Evolutionary conservation across 2,113 vertebrate species (phyloP).

Genomic region (Myrmecobius fasciatus): DNA sequence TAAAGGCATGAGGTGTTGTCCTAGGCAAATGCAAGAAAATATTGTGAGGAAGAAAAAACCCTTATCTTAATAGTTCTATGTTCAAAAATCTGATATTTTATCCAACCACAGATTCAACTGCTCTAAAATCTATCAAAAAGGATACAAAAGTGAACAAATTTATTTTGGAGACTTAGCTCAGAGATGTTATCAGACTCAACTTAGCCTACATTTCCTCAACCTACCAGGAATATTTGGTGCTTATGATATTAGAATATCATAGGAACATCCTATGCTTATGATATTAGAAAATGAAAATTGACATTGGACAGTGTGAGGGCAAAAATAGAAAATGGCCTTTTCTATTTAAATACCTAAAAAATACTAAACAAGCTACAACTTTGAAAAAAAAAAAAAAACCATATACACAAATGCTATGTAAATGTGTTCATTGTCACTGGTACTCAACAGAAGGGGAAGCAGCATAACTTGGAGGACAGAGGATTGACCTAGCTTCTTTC

Average conservation of each 20-base stretch:
- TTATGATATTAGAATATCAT: neutral
- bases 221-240: neutral
- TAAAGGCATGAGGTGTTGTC: neutral
- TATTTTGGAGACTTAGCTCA: neutral
- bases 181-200: neutral
- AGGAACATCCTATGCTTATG: neutral
- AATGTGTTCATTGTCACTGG: neutral
- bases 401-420: neutral
- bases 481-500: neutral
- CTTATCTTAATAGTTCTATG: slow-evolving; percentile 31
- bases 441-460: neutral
- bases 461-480: neutral
- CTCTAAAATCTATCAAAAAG: slow-evolving; percentile 28
- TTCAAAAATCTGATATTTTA: neutral
- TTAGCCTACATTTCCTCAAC: neutral
- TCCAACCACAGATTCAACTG: neutral
- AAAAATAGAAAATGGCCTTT: neutral
- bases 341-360: neutral
- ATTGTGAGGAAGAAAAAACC: neutral
- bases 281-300: neutral
- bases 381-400: neutral
- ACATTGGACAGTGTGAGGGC: neutral
- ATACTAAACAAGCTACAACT: neutral
- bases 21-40: neutral
- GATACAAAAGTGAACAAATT: neutral